phyloP scores from a whole-genome alignment of 1,140 invertebrate species.

The Anoplolepis gracilipes region DNA sequence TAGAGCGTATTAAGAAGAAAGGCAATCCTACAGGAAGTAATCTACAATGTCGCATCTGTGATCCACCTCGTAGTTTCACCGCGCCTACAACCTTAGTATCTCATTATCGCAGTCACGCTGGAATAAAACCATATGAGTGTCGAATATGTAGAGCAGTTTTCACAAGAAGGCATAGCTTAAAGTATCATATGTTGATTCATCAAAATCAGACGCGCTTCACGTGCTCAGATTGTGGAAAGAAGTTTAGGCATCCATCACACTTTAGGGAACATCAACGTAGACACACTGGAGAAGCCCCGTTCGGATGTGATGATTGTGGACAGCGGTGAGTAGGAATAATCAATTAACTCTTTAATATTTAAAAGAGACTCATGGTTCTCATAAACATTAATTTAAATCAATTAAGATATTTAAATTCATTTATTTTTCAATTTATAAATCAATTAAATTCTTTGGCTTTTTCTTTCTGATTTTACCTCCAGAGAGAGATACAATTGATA shows the following conservation, averaged over 20 bases:
- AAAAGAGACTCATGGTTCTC: constrained; percentile 14
- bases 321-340: constrained; percentile 81
- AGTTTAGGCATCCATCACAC: constrained; percentile 90
- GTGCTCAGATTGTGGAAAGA: constrained; percentile 88
- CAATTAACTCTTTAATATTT: constrained; percentile 13
- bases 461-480: not conserved
- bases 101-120: constrained; percentile 90
- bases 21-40: constrained; percentile 84
- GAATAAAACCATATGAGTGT: constrained; percentile 90
- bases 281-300: constrained; percentile 90
- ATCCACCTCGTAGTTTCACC: constrained; percentile 88
- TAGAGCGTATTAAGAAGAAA: constrained; percentile 85
- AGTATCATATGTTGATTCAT: constrained; percentile 90
- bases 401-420: not conserved
- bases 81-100: constrained; percentile 89
- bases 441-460: not conserved
- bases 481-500: not conserved
- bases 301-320: constrained; percentile 88
- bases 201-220: constrained; percentile 89
- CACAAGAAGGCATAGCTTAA: constrained; percentile 89
- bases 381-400: not conserved
- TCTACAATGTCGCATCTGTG: constrained; percentile 88
- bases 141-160: constrained; percentile 88
- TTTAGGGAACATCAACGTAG: constrained; percentile 89
- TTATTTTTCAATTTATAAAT: not conserved